Percentiles rank a stretch among this genome's conserved stretches.
phyloP scores from a whole-genome alignment of 2,113 vertebrate genomes.

The Misgurnus mizolepis region DNA sequence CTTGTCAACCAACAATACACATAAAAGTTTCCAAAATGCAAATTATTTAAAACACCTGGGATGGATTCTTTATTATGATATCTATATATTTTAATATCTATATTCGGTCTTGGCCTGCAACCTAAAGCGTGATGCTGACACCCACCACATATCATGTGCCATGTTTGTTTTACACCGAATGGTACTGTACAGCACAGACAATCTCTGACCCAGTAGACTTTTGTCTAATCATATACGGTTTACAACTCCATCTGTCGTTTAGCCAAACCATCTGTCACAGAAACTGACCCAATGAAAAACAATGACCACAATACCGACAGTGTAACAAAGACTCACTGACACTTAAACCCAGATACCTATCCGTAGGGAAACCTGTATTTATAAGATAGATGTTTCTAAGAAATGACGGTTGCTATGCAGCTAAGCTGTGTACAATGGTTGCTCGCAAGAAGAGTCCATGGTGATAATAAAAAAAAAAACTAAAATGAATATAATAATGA shows the following conservation, averaged over 20 bases:
- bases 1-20: conserved; percentile 49
- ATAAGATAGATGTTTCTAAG: neutral
- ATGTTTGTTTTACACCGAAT: neutral
- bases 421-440: neutral
- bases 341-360: conserved; percentile 7
- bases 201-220: conserved; percentile 5
- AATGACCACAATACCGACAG: conserved; percentile 21
- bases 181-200: neutral
- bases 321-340: neutral
- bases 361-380: neutral
- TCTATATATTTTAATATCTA: too few relatives aligned
- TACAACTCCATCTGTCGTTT: conserved; percentile 48
- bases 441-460: neutral
- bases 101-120: neutral
- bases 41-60: neutral
- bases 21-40: neutral
- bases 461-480: neutral
- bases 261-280: conserved; percentile 54
- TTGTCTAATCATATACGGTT: conserved; percentile 29
- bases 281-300: conserved; percentile 11
- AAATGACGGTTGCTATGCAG: neutral
- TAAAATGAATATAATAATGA: neutral
- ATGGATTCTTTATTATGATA: neutral
- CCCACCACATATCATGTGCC: neutral
- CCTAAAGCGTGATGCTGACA: neutral